Percentiles rank a stretch among this genome's conserved stretches.
Conservation (phyloP, 2,888 invertebrate species). For the Ceraclea dissimilis region DNA sequence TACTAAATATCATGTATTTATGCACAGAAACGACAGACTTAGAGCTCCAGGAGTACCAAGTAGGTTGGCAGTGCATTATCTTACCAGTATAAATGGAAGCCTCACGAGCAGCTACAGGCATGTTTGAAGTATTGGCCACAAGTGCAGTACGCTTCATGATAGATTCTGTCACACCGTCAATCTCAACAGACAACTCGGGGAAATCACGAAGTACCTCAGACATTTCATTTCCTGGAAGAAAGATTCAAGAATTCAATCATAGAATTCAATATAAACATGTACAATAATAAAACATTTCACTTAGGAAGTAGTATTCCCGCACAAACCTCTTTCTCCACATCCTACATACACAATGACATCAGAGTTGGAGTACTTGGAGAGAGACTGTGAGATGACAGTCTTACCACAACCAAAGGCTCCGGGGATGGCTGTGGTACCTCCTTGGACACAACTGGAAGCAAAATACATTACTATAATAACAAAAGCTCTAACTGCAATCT, state of each 20-base stretch:
- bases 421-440: constrained; percentile 97
- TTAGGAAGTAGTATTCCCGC: too few species aligned
- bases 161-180: constrained; percentile 92
- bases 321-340: constrained; percentile 94
- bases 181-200: constrained; percentile 96
- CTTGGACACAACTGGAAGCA: constrained; percentile 79
- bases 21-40: too few species aligned
- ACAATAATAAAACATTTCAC: not conserved
- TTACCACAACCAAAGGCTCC: constrained; percentile 99
- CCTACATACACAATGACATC: constrained; percentile 99
- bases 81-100: constrained; percentile 97
- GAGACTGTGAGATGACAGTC: constrained; percentile 98
- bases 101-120: constrained; percentile 99
- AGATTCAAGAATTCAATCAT: not conserved
- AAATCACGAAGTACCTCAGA: constrained; percentile 98
- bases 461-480: not conserved
- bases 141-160: constrained; percentile 99
- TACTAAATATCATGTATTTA: too few species aligned
- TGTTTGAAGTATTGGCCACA: constrained; percentile 99
- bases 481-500: too few species aligned
- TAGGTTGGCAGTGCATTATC: too few species aligned
- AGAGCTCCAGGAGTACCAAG: too few species aligned
- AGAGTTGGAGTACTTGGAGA: constrained; percentile 99
- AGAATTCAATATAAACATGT: not conserved
- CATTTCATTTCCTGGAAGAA: constrained; percentile 84